Percentiles rank a stretch among this genome's conserved stretches.
phyloP scores from a whole-genome alignment of 2,113 vertebrate species.

The Dicerorhinus sumatrensis region DNA sequence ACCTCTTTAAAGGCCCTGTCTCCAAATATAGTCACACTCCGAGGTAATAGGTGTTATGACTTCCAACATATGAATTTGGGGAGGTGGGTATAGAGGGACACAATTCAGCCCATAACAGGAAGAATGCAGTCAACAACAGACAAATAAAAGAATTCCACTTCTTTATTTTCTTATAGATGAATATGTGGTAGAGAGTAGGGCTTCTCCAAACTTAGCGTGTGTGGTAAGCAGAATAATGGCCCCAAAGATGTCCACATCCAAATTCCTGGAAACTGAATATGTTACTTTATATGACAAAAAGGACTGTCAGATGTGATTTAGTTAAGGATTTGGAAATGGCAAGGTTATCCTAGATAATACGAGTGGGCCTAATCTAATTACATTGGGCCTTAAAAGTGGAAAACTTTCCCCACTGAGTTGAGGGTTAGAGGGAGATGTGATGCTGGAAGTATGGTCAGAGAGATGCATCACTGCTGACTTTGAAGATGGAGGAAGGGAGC shows the following conservation, averaged over 20 bases:
- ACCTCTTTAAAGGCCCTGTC: not conserved
- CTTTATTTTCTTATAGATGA: not conserved
- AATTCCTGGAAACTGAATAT: not conserved
- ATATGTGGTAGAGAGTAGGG: not conserved
- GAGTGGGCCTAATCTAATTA: not conserved
- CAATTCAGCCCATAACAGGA: not conserved
- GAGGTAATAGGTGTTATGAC: not conserved
- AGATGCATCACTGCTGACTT: not conserved
- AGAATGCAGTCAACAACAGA: not conserved
- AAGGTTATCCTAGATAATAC: not conserved
- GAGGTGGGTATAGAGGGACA: not conserved
- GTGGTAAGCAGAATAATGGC: not conserved
- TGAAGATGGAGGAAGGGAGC: not conserved
- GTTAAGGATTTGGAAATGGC: not conserved
- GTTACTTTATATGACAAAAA: not conserved
- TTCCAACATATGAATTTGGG: not conserved
- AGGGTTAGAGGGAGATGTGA: not conserved
- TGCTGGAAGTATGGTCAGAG: not conserved
- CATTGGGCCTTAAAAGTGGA: not conserved
- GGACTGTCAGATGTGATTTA: not conserved
- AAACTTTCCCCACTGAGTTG: not conserved
- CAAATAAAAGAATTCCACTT: not conserved
- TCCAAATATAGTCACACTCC: not conserved
- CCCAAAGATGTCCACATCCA: not conserved
- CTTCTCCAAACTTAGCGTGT: not conserved